Evolutionary conservation across 2,888 invertebrate species (phyloP).

Genomic region (Lordiphosa fenestrarum): DNA sequence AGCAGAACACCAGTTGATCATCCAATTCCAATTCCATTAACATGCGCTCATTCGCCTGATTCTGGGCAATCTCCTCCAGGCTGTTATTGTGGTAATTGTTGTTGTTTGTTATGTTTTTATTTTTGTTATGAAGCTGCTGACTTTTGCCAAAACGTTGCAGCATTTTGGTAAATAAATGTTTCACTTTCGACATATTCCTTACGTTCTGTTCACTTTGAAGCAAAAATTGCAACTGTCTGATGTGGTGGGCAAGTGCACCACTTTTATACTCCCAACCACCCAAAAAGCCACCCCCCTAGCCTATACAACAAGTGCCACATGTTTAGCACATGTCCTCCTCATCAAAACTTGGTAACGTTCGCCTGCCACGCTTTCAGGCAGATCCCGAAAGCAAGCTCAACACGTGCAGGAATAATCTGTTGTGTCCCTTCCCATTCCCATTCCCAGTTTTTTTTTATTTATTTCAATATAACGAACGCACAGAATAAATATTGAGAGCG

Average conservation of each 20-base stretch:
- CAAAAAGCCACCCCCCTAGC: constrained; percentile 33
- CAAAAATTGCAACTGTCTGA: constrained; percentile 53
- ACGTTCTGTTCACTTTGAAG: constrained; percentile 39
- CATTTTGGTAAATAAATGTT: constrained; percentile 60
- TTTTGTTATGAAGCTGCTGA: constrained; percentile 17
- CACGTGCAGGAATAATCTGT: constrained; percentile 72
- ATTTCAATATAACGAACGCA: constrained; percentile 67
- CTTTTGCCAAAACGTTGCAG: constrained; percentile 49
- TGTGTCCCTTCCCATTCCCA: constrained; percentile 33
- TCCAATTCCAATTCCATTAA: constrained; percentile 25
- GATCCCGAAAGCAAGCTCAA: constrained; percentile 56
- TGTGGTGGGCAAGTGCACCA: constrained; percentile 44
- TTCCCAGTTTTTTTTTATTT: constrained; percentile 20
- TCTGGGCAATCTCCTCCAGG: constrained; percentile 76
- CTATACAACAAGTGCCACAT: constrained; percentile 63
- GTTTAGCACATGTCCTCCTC: constrained; percentile 59
- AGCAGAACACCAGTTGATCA: constrained; percentile 61
- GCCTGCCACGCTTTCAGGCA: constrained; percentile 65
- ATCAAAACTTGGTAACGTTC: constrained; percentile 46
- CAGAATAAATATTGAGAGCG: constrained; percentile 76
- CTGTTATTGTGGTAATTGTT: constrained; percentile 38
- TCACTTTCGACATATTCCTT: constrained; percentile 53
- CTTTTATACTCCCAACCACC: constrained; percentile 59
- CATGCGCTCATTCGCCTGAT: constrained; percentile 77
- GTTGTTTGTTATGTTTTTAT: constrained; percentile 1